Evolutionary conservation across 2,888 invertebrate genomes (phyloP).

Genomic region (Trimorus sp.): DNA sequence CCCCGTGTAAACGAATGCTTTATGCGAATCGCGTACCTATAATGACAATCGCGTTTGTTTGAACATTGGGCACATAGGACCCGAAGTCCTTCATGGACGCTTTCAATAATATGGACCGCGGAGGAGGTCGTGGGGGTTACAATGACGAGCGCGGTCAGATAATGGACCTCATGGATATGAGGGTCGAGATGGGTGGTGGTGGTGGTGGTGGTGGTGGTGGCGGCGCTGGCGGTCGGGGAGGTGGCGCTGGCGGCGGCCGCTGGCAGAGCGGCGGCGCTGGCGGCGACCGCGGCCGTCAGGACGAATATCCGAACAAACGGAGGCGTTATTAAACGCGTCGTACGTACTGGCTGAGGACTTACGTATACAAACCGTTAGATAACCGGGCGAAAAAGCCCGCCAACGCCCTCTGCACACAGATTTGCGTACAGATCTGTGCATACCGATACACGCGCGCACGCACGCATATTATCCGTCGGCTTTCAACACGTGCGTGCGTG

Average conservation of each 20-base stretch:
- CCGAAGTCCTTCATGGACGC: constrained; percentile 82
- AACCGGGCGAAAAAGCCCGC: not conserved
- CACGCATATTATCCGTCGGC: no score
- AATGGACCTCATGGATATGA: constrained; percentile 81
- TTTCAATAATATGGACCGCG: constrained; percentile 80
- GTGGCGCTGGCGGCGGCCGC: constrained; percentile 76
- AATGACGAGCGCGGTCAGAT: constrained; percentile 80
- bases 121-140: constrained; percentile 79
- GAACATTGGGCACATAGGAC: constrained; percentile 75
- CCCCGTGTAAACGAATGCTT: constrained; percentile 72
- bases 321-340: constrained; percentile 83
- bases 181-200: constrained; percentile 80
- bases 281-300: constrained; percentile 72
- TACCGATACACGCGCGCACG: no score
- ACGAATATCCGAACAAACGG: constrained; percentile 87
- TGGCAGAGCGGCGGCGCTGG: constrained; percentile 37
- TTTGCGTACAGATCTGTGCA: no score
- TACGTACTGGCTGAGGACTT: not conserved
- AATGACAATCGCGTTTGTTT: not conserved
- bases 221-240: constrained; percentile 73
- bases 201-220: constrained; percentile 62
- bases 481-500: no score
- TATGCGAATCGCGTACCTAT: no score
- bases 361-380: not conserved
- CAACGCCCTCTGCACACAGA: no score